These are phyloP conservation scores for Megalops cyprinoides DNA, from an alignment of 2,797 vertebrate genomes.

Conservation along the genomic window DNA sequence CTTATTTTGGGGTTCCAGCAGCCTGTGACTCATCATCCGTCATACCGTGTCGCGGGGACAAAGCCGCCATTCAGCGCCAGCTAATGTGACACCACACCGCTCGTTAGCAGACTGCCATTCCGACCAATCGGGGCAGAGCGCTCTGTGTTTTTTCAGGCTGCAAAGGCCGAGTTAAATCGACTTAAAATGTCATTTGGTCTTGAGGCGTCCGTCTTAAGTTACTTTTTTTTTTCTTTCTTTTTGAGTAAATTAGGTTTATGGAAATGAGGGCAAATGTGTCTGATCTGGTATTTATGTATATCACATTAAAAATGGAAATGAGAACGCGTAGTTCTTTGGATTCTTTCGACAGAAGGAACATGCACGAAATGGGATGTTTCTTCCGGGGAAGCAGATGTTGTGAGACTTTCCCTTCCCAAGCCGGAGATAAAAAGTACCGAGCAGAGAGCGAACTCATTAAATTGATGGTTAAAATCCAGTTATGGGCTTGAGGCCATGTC, in stretches of 20 bases:
- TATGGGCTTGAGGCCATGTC: neutral
- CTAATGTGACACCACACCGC: conserved; percentile 50
- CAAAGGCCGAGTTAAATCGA: neutral
- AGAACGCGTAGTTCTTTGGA: conserved; percentile 1
- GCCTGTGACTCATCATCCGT: conserved; percentile 74
- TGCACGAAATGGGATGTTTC: neutral
- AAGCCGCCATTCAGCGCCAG: conserved; percentile 76
- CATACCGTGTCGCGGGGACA: conserved; percentile 76
- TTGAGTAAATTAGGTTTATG: neutral
- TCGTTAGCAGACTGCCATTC: conserved; percentile 42
- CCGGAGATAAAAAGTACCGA: neutral
- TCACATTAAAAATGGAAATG: conserved; percentile 12
- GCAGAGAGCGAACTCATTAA: neutral
- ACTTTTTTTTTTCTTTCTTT: too few species aligned
- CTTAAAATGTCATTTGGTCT: conserved; percentile 24
- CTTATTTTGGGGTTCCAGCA: conserved; percentile 65
- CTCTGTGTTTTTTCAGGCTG: conserved; percentile 14
- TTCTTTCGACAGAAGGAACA: neutral
- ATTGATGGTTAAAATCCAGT: neutral
- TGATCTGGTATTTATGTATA: neutral
- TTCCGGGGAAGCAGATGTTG: neutral
- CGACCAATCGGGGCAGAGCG: conserved; percentile 25
- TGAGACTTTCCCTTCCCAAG: neutral
- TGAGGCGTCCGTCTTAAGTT: conserved; percentile 28
- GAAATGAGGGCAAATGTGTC: neutral